Evolutionary conservation across 2,888 invertebrate species (phyloP).

Genomic region (Punctoribates punctum): DNA sequence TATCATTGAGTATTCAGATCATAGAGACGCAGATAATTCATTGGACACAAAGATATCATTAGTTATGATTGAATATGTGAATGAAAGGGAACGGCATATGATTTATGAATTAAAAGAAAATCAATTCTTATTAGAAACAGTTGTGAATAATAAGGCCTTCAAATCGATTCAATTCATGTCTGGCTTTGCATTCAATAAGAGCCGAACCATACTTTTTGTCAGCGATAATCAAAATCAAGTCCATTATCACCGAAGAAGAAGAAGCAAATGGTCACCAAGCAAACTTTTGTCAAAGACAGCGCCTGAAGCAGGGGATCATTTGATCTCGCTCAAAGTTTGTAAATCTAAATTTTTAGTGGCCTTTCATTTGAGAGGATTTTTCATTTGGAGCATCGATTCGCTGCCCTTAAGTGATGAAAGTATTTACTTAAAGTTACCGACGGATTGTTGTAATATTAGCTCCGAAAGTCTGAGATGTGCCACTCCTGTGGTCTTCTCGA

Average conservation of each 20-base stretch:
- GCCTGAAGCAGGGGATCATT: slow-evolving; percentile 7
- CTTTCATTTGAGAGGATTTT: slow-evolving; percentile 61
- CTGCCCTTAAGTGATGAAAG: slow-evolving; percentile 18
- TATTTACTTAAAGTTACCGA: slow-evolving; percentile 50
- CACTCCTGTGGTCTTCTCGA: slow-evolving; percentile 79
- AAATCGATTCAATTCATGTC: slow-evolving; percentile 61
- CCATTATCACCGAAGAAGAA: background rate
- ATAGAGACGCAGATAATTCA: background rate
- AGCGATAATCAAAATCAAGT: background rate
- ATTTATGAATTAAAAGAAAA: slow-evolving; percentile 24
- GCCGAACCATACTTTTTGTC: slow-evolving; percentile 1
- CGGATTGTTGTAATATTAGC: slow-evolving; percentile 84
- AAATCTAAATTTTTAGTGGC: slow-evolving; percentile 28
- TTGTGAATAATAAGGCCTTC: slow-evolving; percentile 57
- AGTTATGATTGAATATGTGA: slow-evolving; percentile 36
- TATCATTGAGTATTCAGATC: background rate
- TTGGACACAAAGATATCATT: background rate
- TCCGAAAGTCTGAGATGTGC: slow-evolving; percentile 85
- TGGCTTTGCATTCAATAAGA: slow-evolving; percentile 57
- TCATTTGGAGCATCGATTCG: slow-evolving; percentile 63
- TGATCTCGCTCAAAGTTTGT: slow-evolving; percentile 4
- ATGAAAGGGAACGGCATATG: slow-evolving; percentile 11
- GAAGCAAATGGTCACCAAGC: slow-evolving; percentile 57
- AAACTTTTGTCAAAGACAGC: background rate
- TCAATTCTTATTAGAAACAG: slow-evolving; percentile 64